Conservation (phyloP, 1,140 invertebrate species). For the Spodoptera frugiperda region DNA sequence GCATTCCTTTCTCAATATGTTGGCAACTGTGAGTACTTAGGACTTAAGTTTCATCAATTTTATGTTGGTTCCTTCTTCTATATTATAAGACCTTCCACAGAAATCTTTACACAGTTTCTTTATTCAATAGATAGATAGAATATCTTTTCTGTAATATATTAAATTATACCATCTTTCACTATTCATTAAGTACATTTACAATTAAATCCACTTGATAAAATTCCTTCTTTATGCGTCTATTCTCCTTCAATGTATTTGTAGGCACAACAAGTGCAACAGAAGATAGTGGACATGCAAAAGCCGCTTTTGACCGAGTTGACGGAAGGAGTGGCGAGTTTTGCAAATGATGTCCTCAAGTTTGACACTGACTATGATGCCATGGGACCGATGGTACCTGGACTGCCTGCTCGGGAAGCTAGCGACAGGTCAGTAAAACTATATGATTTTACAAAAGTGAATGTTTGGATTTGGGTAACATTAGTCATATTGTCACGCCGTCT, state of each 20-base stretch:
- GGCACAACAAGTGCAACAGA: conserved; percentile 90
- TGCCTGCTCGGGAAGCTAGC: conserved; percentile 93
- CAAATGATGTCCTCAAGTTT: conserved; percentile 90
- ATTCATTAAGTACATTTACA: too few relatives aligned
- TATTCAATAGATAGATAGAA: too few relatives aligned
- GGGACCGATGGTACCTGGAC: conserved; percentile 94
- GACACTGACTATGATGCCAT: conserved; percentile 90
- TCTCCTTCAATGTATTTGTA: conserved; percentile 66
- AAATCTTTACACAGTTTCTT: too few relatives aligned
- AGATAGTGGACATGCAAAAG: conserved; percentile 92
- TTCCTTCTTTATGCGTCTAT: too few relatives aligned
- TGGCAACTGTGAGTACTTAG: conserved; percentile 87
- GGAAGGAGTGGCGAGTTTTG: conserved; percentile 90
- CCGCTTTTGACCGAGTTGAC: conserved; percentile 90
- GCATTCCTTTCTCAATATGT: conserved; percentile 92
- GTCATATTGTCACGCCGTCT: too few relatives aligned
- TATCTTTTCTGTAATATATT: too few relatives aligned
- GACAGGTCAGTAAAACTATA: conserved; percentile 88
- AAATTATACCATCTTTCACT: too few relatives aligned
- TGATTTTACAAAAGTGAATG: neutral
- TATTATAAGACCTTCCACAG: neutral
- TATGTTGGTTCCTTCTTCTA: neutral
- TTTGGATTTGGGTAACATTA: neutral
- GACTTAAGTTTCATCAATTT: neutral
- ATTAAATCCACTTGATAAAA: too few relatives aligned